These are phyloP conservation scores for Taeniopygia guttata DNA, from an alignment of 2,797 vertebrate species.

Conservation along the genomic window DNA sequence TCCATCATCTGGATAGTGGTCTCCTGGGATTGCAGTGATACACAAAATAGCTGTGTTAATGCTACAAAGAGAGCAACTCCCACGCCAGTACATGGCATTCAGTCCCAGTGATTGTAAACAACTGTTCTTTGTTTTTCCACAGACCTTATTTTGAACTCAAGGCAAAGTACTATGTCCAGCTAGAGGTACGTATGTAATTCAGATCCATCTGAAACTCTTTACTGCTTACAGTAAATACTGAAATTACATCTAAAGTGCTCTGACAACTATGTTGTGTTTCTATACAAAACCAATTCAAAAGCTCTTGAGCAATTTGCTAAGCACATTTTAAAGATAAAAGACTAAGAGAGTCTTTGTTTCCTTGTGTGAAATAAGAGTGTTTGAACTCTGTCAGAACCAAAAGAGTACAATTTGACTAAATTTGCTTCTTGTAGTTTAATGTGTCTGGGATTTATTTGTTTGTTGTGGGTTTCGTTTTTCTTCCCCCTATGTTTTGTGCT, in stretches of 20 bases:
- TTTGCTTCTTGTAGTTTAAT: not conserved
- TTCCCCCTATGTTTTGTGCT: not conserved
- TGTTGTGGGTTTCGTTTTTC: not conserved
- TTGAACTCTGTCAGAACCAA: not conserved
- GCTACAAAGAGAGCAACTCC: not conserved
- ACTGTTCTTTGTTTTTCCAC: constrained; percentile 37
- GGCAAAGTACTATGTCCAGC: constrained; percentile 92
- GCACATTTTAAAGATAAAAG: constrained; percentile 13
- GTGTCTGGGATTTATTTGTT: not conserved
- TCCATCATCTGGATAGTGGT: not conserved
- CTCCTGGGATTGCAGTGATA: not conserved
- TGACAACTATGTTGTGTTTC: accelerated
- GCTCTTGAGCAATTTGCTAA: not conserved
- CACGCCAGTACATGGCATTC: not conserved
- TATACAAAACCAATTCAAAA: not conserved
- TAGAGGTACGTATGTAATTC: constrained; percentile 84
- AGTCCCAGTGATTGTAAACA: not conserved
- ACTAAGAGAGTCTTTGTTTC: not conserved
- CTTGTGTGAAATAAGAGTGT: not conserved
- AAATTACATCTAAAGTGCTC: not conserved
- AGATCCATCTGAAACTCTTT: not conserved
- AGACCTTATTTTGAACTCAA: constrained; percentile 98
- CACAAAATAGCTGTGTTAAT: not conserved
- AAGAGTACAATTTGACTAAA: not conserved
- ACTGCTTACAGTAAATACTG: not conserved